A percentile compares a stretch with the other conserved stretches of the same genome.
Conservation (phyloP, 2,888 invertebrate species). For the Lottia gigantea region DNA sequence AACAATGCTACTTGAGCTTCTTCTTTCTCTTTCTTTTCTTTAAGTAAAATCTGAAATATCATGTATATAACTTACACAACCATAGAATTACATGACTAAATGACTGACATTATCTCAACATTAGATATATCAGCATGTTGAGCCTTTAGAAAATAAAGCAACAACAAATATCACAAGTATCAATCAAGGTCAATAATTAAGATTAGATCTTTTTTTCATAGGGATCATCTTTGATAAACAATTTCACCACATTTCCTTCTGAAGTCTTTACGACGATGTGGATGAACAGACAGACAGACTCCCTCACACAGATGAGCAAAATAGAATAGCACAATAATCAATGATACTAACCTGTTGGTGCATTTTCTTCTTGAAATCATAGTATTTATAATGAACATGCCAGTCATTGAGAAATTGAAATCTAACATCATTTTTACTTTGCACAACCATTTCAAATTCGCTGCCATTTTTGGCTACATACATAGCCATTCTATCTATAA, state of each 20-base stretch:
- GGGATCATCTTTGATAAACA: no score
- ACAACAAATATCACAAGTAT: no score
- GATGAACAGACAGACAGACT: not conserved
- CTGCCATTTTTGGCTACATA: conserved; percentile 96
- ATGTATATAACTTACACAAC: no score
- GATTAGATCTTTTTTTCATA: no score
- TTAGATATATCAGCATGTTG: no score
- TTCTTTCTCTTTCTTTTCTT: conserved; percentile 38
- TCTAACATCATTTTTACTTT: conserved; percentile 76
- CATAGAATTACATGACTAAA: no score
- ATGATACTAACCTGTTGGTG: conserved; percentile 45
- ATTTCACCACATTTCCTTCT: no score
- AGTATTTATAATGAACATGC: conserved; percentile 85
- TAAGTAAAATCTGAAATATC: conserved; percentile 15
- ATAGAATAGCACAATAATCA: no score
- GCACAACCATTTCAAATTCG: conserved; percentile 82
- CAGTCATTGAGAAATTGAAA: conserved; percentile 86
- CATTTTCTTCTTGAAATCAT: conserved; percentile 75
- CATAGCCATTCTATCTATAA: conserved; percentile 96
- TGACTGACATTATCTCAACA: no score
- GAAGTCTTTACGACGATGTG: not conserved
- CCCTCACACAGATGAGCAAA: no score
- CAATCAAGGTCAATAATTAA: no score
- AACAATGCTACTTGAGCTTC: conserved; percentile 38
- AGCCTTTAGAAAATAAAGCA: no score